Conservation (phyloP, 2,888 invertebrate species). For the Thecophora atra region DNA sequence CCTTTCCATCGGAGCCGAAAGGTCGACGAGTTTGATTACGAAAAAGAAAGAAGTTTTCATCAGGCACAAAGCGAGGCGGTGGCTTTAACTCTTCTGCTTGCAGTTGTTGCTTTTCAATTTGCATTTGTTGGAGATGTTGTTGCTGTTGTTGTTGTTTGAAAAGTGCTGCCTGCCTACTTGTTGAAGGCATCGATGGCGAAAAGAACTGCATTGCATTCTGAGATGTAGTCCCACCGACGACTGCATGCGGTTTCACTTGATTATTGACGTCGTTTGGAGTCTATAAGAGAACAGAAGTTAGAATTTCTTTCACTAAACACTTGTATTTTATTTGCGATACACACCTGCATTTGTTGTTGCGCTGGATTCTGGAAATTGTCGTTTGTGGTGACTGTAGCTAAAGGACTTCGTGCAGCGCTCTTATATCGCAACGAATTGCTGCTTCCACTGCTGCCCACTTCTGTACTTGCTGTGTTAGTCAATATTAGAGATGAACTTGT, state of each 20-base stretch:
- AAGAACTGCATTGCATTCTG: constrained; percentile 38
- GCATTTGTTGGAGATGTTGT: constrained; percentile 38
- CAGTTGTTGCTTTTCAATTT: constrained; percentile 39
- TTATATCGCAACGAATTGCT: constrained; percentile 44
- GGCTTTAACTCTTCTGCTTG: constrained; percentile 12
- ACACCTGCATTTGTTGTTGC: constrained; percentile 41
- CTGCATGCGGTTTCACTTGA: constrained; percentile 27
- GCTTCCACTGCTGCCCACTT: background rate
- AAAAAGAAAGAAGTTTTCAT: constrained; percentile 63
- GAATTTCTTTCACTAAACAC: background rate
- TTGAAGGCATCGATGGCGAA: constrained; percentile 53
- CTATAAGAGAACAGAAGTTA: background rate
- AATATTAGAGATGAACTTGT: constrained; percentile 53
- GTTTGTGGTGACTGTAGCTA: constrained; percentile 62
- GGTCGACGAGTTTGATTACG: constrained; percentile 53
- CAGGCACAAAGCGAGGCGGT: constrained; percentile 48
- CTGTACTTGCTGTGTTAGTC: background rate
- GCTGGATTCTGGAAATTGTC: constrained; percentile 57
- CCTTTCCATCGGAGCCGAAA: constrained; percentile 62
- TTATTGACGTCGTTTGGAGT: background rate
- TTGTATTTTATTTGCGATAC: background rate
- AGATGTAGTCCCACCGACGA: constrained; percentile 34
- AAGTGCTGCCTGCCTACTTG: constrained; percentile 55
- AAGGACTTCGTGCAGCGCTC: constrained; percentile 59
- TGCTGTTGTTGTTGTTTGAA: constrained; percentile 46